phyloP scores from a whole-genome alignment of 2,113 vertebrate genomes.

The Etheostoma spectabile region DNA sequence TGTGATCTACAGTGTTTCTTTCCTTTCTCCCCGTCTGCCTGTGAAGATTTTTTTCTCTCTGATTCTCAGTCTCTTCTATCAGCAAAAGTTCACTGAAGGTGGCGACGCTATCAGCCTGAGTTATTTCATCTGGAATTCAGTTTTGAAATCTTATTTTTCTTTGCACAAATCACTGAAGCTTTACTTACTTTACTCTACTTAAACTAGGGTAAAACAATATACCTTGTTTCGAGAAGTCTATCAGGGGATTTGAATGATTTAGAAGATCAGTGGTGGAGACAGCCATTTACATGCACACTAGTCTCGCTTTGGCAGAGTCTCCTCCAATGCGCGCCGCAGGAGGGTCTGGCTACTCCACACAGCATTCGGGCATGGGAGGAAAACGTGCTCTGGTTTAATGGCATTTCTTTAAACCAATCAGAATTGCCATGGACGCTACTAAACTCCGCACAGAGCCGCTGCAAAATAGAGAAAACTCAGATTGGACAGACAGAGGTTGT shows the following conservation, averaged over 20 bases:
- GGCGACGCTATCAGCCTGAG: neutral
- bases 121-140: conserved; percentile 12
- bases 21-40: conserved; percentile 13
- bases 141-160: conserved; percentile 4
- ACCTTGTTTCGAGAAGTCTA: neutral
- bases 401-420: too few relatives aligned
- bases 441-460: too few relatives aligned
- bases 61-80: conserved; percentile 2
- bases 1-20: conserved; percentile 28
- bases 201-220: neutral
- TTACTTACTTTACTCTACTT: neutral
- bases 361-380: too few relatives aligned
- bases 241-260: neutral
- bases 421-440: too few relatives aligned
- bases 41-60: conserved; percentile 46
- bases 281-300: too few relatives aligned
- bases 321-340: too few relatives aligned
- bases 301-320: too few relatives aligned
- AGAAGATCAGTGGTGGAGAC: neutral
- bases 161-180: neutral
- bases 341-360: too few relatives aligned
- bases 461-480: too few relatives aligned
- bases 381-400: too few relatives aligned
- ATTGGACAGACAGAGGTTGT: too few relatives aligned
- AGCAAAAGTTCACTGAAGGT: conserved; percentile 39